Evolutionary conservation across 2,113 vertebrate species (phyloP).

Genomic region (Heloderma charlesbogerti): DNA sequence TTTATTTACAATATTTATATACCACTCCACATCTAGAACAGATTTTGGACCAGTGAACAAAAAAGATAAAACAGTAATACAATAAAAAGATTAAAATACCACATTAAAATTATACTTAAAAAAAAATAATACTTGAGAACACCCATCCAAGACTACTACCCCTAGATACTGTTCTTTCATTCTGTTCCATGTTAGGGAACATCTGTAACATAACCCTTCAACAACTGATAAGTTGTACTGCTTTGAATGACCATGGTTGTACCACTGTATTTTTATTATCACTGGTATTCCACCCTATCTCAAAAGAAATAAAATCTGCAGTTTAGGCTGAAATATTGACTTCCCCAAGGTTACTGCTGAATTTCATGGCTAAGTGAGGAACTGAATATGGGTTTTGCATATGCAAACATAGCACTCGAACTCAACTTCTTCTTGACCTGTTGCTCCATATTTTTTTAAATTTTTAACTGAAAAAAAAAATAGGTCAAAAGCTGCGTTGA

Average conservation of each 20-base stretch:
- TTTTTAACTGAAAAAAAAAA: background rate
- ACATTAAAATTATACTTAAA: too few species aligned
- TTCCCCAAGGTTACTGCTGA: background rate
- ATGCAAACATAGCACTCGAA: background rate
- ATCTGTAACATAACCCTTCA: background rate
- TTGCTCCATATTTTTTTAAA: background rate
- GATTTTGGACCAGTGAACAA: too few species aligned
- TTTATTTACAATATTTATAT: too few species aligned
- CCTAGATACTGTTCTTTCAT: background rate
- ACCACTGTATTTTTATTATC: background rate
- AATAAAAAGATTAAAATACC: too few species aligned
- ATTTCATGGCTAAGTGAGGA: background rate
- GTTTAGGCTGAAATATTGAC: background rate
- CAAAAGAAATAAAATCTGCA: background rate
- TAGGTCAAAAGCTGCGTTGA: background rate
- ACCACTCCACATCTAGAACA: too few species aligned
- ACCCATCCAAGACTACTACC: background rate
- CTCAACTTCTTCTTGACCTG: background rate
- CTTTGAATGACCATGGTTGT: background rate
- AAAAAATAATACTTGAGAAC: too few species aligned
- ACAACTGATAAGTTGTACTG: background rate
- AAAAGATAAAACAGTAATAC: too few species aligned
- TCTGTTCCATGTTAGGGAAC: conserved; percentile 17
- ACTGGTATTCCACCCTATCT: background rate
- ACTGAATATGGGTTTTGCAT: background rate